Base-by-base conservation (phyloP, 2,888 invertebrate species). In the Drosophila merina region DNA sequence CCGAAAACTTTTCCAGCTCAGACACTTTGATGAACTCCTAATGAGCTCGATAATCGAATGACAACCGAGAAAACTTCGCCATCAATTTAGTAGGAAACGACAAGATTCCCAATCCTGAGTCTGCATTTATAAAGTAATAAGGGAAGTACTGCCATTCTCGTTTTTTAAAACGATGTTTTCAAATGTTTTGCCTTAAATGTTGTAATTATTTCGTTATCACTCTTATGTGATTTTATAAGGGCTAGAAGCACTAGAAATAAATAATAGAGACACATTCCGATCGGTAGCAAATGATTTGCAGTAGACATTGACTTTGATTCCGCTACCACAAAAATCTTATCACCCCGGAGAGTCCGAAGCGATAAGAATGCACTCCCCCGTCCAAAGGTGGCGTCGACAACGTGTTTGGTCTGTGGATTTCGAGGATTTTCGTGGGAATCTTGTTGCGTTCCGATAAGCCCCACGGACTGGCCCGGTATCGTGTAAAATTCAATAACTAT, bases 11-110 rank as follows among this genome's bases (percentile, higher is more conserved):
- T 73, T 50, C 9, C 30, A 38, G 26, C 31, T 40, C 8, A 28
- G 40, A 47, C 67, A 68, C 54, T 76, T 77, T 73, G 69, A 79
- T 86, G 70, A 83, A 79, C 86, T 86, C 63, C 74, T 83, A 88
- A 88, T 86, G 77, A 88, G 77, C 80, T 75, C 70, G 72, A 77
- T 83, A 86, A 79, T 68, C 74, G 69, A 50, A 50, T 36, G 2
- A 12, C 12, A 36, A 36, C 36, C n/a, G 36, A 6, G n/a, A 2
- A n/a, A n/a, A 36, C 36, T 36, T 36, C n/a, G n/a, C n/a, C n/a
- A n/a, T 8, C 33, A 33, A n/a, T 12, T 36, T 36, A n/a, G n/a
- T n/a, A 12, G 6, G 28, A 28, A 28, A 28, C 5, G 28, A 28
- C 20, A 28, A 28, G 6, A 28, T 5, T 28, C 28, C 28, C 28